phyloP scores from a whole-genome alignment of 2,113 vertebrate species.

The Okapia johnstoni region DNA sequence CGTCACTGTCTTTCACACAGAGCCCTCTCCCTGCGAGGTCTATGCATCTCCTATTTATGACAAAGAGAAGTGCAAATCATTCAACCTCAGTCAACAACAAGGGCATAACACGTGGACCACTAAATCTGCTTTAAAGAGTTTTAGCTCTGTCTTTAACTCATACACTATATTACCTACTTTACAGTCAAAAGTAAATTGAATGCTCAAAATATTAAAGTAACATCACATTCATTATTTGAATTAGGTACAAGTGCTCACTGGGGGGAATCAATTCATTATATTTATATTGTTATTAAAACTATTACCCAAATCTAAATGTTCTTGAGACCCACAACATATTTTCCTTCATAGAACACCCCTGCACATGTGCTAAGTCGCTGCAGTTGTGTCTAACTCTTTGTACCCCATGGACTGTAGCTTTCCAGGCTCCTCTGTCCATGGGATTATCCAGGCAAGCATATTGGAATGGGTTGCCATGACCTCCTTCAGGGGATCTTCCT shows the following conservation, averaged over 20 bases:
- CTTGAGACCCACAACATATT: not conserved
- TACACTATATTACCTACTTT: slow-evolving; percentile 13
- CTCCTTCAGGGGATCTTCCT: not conserved
- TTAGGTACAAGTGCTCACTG: slow-evolving; percentile 1
- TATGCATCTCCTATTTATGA: not conserved
- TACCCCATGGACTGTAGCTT: not conserved
- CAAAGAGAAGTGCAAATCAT: slow-evolving; percentile 20
- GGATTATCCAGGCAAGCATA: not conserved
- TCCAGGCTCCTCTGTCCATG: not conserved
- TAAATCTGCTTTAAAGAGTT: slow-evolving; percentile 23
- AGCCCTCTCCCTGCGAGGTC: not conserved
- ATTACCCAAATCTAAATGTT: slow-evolving; percentile 28
- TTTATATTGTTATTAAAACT: slow-evolving; percentile 44
- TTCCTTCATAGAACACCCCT: not conserved
- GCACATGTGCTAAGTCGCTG: not conserved
- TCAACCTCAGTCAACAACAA: slow-evolving; percentile 15
- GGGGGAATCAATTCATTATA: not conserved
- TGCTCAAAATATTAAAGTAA: slow-evolving; percentile 46
- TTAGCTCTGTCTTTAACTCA: slow-evolving; percentile 28
- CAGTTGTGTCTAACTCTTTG: not conserved
- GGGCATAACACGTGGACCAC: not conserved
- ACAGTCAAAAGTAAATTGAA: slow-evolving; percentile 50
- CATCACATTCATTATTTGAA: slow-evolving; percentile 38
- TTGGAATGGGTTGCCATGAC: not conserved
- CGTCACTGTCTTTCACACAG: slow-evolving; percentile 38